Evolutionary conservation across 2,797 vertebrate genomes (phyloP), one percentile per base, ranked within the genome.

Genomic region (Ibycter americanus): DNA sequence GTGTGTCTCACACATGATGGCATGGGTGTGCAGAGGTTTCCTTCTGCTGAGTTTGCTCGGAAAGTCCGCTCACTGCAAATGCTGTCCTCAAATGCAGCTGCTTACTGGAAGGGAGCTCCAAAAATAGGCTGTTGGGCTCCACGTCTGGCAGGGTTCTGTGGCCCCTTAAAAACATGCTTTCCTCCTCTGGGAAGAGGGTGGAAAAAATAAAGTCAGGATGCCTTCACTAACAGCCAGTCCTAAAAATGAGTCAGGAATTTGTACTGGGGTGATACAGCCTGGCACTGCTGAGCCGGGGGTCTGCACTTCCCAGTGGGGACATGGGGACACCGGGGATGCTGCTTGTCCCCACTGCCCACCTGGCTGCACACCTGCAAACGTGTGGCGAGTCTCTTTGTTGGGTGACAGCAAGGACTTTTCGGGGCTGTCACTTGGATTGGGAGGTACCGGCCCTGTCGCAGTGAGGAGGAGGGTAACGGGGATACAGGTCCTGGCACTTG

Each of bases 401-500:
- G 68, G 89, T 22, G 74, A 55, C 4, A 1, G 29, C 1, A 13
- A 85, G 20, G 71, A 8, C 38, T 83, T 70, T 76, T 38, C 0
- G 71, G 89, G 76, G 72, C n/a, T 47, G 78, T 65, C 5, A 2
- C 51, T 77, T 23, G 90, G 94, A 94, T 96, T 94, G 86, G 94
- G 27, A 92, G 76, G 80, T 55, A 83, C 31, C 5, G 4, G 51
- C 0, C 3, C 20, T 25, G 31, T 40, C 0, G 2, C 1, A 3
- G 42, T 1, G 26, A 95, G 70, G 79, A 84, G 79, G 90, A 66
- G 54, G 62, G 11, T 26, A 83, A 88, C 74, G 58, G 80, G 90
- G 70, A 94, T 91, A 89, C 96, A 97, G 91, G 95, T 91, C 93
- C 95, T 70, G 95, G 94, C 91, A 90, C 92, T 83, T 36, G 78